Base-by-base conservation (phyloP, 2,113 vertebrate genomes). In the Anthoscopus minutus region DNA sequence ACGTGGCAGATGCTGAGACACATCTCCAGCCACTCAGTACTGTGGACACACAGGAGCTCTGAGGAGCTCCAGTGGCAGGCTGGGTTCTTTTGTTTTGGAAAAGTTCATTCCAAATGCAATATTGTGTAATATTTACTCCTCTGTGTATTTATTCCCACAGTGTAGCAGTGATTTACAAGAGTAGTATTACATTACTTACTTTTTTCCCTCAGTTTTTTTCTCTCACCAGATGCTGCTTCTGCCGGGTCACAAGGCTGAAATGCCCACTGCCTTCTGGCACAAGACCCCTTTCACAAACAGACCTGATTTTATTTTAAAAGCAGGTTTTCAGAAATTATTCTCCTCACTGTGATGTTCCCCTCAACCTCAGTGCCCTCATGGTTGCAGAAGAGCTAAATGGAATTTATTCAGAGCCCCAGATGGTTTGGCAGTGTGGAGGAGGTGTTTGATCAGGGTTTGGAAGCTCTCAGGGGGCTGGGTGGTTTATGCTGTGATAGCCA, bases 21-120 rank as follows among this genome's bases (percentile, higher is more conserved):
- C 9, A 5, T 13, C 33, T 14, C 13, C 4, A 1, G 13, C 3
- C 3, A 31, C 10, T 48, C 33, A 11, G 40, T 2, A 18, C 44
- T 60, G 48, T 19, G 17, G 10, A 27, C 22, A 6, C 50, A 62
- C 47, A 58, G 30, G 72, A 65, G 1, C 51, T 64, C 82, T 30
- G 86, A 3, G 12, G 54, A 83, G 33, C 42, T 50, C 54, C 5
- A 7, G 33, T 2, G 6, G 31, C 3, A 76, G 45, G 11, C 40
- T 40, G 10, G 54, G 3, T 19, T 27, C 54, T 79, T 94, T 86
- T 83, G 53, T 21, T 74, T 74, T 38, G 13, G 77, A 84, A 57
- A 47, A 35, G 7, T 45, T 42, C 50, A 65, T 89, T 70, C 56
- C 64, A 70, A 50, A 50, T 33, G 37, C 13, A 53, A 7, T 23